These are phyloP conservation scores for Drosophila barbarae DNA, from an alignment of 2,888 invertebrate species.

Conservation along the genomic window DNA sequence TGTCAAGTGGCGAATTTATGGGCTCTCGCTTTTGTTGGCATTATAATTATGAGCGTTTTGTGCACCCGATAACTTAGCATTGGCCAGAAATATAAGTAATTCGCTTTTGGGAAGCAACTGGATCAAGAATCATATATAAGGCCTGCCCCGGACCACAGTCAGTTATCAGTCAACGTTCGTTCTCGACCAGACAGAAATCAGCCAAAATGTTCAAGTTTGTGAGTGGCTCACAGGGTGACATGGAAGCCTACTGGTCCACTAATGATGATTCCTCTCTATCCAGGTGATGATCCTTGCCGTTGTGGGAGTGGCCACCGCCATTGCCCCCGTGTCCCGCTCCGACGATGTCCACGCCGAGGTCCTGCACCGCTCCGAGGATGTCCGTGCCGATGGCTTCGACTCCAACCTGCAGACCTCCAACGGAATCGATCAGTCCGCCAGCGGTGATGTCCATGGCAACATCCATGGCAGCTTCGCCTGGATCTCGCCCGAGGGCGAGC, in stretches of 20 bases:
- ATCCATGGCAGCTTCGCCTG: conserved; percentile 61
- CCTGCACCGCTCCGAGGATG: conserved; percentile 44
- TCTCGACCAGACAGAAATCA: conserved; percentile 36
- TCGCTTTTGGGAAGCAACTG: conserved; percentile 6
- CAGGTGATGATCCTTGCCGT: conserved; percentile 49
- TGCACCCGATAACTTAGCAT: conserved; percentile 37
- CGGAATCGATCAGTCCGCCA: conserved; percentile 54
- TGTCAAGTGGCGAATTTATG: conserved; percentile 33
- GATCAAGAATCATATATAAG: conserved; percentile 39
- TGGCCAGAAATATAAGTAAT: conserved; percentile 29
- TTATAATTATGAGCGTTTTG: conserved; percentile 44
- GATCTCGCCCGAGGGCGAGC: conserved; percentile 66
- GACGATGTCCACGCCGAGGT: conserved; percentile 56
- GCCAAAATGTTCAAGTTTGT: conserved; percentile 61
- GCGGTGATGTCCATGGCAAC: conserved; percentile 66
- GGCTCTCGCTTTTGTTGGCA: conserved; percentile 23
- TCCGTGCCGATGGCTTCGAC: conserved; percentile 67
- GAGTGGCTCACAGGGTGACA: conserved; percentile 31
- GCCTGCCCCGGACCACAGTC: conserved; percentile 11
- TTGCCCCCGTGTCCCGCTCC: conserved; percentile 19
- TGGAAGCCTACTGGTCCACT: neutral
- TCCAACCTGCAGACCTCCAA: conserved; percentile 60
- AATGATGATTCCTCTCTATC: neutral
- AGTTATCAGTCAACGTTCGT: conserved; percentile 63
- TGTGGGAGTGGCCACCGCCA: conserved; percentile 42